Evolutionary conservation across 2,888 invertebrate species (phyloP).

Genomic region (Baronia brevicornis): DNA sequence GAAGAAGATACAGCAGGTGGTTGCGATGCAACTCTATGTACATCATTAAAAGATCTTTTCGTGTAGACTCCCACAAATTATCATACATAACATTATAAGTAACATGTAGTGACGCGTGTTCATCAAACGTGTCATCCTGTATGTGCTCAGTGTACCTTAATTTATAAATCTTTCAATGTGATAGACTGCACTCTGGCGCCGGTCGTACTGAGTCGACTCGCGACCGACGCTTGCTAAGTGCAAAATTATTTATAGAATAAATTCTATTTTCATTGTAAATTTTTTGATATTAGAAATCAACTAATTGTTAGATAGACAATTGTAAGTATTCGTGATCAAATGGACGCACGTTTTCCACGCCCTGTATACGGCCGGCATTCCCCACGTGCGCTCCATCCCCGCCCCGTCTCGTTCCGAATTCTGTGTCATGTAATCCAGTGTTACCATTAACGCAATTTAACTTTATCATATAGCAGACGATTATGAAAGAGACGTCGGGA

Average conservation of each 20-base stretch:
- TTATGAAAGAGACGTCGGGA: conserved; percentile 55
- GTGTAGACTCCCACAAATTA: conserved; percentile 76
- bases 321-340: conserved; percentile 66
- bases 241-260: conserved; percentile 70
- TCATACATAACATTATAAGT: conserved; percentile 43
- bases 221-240: conserved; percentile 59
- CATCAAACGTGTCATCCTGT: conserved; percentile 22
- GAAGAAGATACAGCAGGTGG: conserved; percentile 83
- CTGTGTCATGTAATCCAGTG: conserved; percentile 68
- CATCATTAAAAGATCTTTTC: conserved; percentile 89
- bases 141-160: conserved; percentile 41
- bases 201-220: conserved; percentile 57
- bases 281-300: conserved; percentile 70
- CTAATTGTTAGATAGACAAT: conserved; percentile 71
- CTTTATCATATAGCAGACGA: conserved; percentile 62
- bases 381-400: conserved; percentile 48
- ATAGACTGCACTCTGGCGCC: conserved; percentile 64
- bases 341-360: conserved; percentile 63
- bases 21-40: conserved; percentile 88
- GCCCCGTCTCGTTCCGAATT: conserved; percentile 58
- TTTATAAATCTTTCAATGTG: conserved; percentile 74
- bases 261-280: conserved; percentile 75
- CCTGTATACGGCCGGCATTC: conserved; percentile 26
- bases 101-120: conserved; percentile 25
- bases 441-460: conserved; percentile 60